Percentiles rank a stretch among this genome's conserved stretches.
phyloP scores from a whole-genome alignment of 2,797 vertebrate genomes.

The Catamblyrhynchus diadema region DNA sequence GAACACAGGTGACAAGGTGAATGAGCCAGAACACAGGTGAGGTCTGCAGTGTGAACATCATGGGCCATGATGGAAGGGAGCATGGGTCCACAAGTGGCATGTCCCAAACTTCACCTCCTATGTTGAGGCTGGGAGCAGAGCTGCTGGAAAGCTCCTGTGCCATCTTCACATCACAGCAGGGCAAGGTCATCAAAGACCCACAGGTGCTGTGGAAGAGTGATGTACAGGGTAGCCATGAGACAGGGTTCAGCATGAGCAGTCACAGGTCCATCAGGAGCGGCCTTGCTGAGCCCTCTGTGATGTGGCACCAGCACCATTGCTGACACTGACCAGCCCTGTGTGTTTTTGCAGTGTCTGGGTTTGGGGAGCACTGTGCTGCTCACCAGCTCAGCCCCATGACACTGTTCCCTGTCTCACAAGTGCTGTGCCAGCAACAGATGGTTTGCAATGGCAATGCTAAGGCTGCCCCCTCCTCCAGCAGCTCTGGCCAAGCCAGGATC shows the following conservation, averaged over 20 bases:
- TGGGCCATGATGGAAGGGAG: not conserved
- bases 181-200: not conserved
- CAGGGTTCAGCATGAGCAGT: not conserved
- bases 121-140: not conserved
- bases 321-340: fast-evolving
- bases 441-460: not conserved
- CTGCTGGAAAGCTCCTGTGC: not conserved
- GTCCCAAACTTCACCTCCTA: fast-evolving
- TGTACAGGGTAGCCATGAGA: fast-evolving
- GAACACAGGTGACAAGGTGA: fast-evolving
- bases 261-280: not conserved
- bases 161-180: not conserved
- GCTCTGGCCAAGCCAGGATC: not conserved
- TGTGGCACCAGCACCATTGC: fast-evolving
- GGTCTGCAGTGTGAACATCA: not conserved
- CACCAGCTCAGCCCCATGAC: not conserved
- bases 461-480: not conserved
- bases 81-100: fast-evolving
- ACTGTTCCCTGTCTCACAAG: not conserved
- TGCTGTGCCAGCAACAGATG: fast-evolving
- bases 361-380: not conserved
- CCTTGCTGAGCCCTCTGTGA: not conserved
- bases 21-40: not conserved
- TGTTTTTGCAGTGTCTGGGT: not conserved
- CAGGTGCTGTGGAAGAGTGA: not conserved